phyloP scores from a whole-genome alignment of 2,888 invertebrate genomes.

The Cenopis cana region DNA sequence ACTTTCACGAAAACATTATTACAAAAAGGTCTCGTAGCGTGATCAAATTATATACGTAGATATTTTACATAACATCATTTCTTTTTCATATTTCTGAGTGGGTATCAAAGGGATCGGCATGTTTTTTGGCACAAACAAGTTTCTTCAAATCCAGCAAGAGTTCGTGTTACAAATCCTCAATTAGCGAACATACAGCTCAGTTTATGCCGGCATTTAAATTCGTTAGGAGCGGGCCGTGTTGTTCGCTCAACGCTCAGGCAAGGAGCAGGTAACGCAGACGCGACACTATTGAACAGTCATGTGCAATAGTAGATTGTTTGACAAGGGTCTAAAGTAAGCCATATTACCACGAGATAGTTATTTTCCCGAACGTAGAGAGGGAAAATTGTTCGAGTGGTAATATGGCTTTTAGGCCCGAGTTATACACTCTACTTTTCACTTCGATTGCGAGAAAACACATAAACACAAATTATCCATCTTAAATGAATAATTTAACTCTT shows the following conservation, averaged over 20 bases:
- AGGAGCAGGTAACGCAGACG: constrained; percentile 51
- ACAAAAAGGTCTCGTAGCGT: not conserved
- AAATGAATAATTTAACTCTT: too few relatives aligned
- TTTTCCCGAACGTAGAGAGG: too few relatives aligned
- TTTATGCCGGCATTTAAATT: constrained; percentile 84
- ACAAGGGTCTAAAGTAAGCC: too few relatives aligned
- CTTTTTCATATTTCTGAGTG: constrained; percentile 38
- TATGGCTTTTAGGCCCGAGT: too few relatives aligned
- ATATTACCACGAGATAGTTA: too few relatives aligned
- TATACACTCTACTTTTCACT: too few relatives aligned
- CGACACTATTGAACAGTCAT: not conserved
- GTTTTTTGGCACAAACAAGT: constrained; percentile 31
- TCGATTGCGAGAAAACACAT: too few relatives aligned
- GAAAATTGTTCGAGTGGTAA: too few relatives aligned
- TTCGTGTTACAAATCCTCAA: constrained; percentile 81
- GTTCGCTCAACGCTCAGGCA: constrained; percentile 63
- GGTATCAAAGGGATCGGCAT: constrained; percentile 40
- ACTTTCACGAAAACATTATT: constrained; percentile 19
- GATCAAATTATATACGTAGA: constrained; percentile 24
- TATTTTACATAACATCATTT: constrained; percentile 37
- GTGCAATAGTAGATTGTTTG: too few relatives aligned
- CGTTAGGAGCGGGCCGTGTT: constrained; percentile 75
- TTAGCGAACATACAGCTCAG: constrained; percentile 77
- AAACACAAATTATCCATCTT: too few relatives aligned
- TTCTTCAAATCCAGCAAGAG: constrained; percentile 51